Base-by-base conservation (phyloP, 2,113 vertebrate species). In the Hypomesus transpacificus region DNA sequence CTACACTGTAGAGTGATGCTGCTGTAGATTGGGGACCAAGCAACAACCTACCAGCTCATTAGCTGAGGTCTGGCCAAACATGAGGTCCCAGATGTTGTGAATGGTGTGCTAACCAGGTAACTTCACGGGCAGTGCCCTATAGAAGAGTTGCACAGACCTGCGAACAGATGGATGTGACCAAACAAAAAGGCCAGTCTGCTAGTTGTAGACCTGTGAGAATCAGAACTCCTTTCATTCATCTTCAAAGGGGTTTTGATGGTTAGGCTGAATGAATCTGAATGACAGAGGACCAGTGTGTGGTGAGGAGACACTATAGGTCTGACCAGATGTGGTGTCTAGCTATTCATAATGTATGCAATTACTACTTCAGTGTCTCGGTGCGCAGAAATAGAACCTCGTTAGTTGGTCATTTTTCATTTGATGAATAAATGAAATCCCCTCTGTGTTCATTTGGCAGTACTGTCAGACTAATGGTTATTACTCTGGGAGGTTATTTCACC, bases 381-480 rank as follows among this genome's bases (percentile, higher is more conserved):
- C 51, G 70, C 50, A 22, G 71, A 80, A 74, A 73, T 54, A 28
- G 68, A 83, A 75, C 67, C 69, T 81, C 80, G 81, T 81, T 81
- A 80, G 31, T 22, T 11, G n/a, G 20, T 20, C 60, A 74, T 70
- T 72, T 79, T 67, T 80, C 75, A 82, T 78, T 31, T 80, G 21
- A 77, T 84, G 65, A 79, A 82, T 85, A 61, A 79, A 81, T 84
- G 24, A 84, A 61, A 66, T 66, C 69, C 17, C 64, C 18, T 31
- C 39, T n/a, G 39, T 50, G 75, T 85, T 73, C 52, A 75, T 74
- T 84, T 67, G 57, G 67, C 22, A 71, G 28, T 71, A 31, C 66
- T 74, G 53, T 78, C 60, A 71, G 63, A 67, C 34, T 75, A 79
- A 79, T 76, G 60, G 77, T 68, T 22, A 26, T 26, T 26, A 26